phyloP scores from a whole-genome alignment of 2,797 vertebrate genomes.

The Enteromius anoplus region DNA sequence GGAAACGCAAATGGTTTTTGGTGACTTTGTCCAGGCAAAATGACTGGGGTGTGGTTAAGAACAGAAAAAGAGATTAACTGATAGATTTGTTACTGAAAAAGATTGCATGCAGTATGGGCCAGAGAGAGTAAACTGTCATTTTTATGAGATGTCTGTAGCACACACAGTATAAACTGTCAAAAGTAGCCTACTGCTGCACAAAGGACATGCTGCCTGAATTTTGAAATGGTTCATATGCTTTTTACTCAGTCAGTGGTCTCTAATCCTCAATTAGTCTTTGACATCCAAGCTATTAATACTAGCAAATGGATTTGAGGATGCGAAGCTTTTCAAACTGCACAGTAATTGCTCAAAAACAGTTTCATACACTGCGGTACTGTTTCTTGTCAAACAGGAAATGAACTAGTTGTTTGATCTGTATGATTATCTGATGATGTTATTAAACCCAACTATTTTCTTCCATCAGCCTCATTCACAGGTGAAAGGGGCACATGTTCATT shows the following conservation, averaged over 20 bases:
- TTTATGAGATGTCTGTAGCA: conserved; percentile 20
- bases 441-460: background rate
- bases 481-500: background rate
- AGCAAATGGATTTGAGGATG: conserved; percentile 48
- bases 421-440: background rate
- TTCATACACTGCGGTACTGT: background rate
- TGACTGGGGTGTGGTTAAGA: background rate
- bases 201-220: conserved; percentile 23
- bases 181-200: background rate
- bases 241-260: conserved; percentile 43
- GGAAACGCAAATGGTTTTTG: conserved; percentile 32
- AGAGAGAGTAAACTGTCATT: conserved; percentile 9
- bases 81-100: conserved; percentile 14
- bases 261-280: conserved; percentile 55
- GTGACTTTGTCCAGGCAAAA: conserved; percentile 2
- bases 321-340: conserved; percentile 29
- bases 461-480: background rate
- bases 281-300: conserved; percentile 46
- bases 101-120: background rate
- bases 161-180: conserved; percentile 30
- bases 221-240: conserved; percentile 47
- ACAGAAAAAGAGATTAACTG: conserved; percentile 8
- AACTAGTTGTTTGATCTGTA: background rate
- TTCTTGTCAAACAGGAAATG: conserved; percentile 16
- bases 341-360: conserved; percentile 41